Base-by-base conservation (phyloP, 2,797 vertebrate species). In the Odontamblyopus lacepedii region DNA sequence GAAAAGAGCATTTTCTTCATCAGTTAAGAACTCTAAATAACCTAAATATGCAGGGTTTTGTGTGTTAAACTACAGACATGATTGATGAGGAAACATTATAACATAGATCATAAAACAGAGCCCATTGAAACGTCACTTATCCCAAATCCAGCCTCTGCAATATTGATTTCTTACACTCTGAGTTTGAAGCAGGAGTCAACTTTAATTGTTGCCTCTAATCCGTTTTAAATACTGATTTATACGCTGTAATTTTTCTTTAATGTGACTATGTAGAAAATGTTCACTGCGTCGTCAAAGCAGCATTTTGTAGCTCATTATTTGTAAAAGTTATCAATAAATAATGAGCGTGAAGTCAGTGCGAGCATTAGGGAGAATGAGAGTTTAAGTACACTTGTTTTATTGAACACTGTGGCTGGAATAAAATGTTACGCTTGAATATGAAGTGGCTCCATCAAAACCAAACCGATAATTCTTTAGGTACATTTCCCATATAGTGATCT, bases 101-200 rank as follows among this genome's bases (percentile, higher is more conserved):
- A 8, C 35, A 35, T 1, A 35, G 7, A 9, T 38, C 35, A 38
- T 7, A 38, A 38, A 38, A 38, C 2, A 38, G 69, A 71, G 67
- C 71, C 81, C 77, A 75, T 69, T 71, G 80, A 83, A 77, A 76
- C 71, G 75, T 76, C 32, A 78, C 78, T 83, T 86, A 85, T 88
- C 79, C 68, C 41, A 29, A 71, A 73, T 83, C 79, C 80, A 72
- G 69, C 67, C 62, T 70, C 19, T 55, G 55, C 63, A 78, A 72
- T 82, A 87, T 83, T 80, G 80, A 86, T 86, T 83, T 77, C 15
- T 71, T 15, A 23, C 35, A 72, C 59, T 50, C 61, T 83, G 30
- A 85, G 57, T 71, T 69, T 79, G 56, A 73, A 78, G 70, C 59
- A 12, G 56, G 72, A 80, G 18, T 56, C 27, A 23, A n/a, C 12